A percentile compares a stretch with the other conserved stretches of the same genome.
Evolutionary conservation across 2,888 invertebrate genomes (phyloP).

Genomic region (Lasioglossum vierecki): DNA sequence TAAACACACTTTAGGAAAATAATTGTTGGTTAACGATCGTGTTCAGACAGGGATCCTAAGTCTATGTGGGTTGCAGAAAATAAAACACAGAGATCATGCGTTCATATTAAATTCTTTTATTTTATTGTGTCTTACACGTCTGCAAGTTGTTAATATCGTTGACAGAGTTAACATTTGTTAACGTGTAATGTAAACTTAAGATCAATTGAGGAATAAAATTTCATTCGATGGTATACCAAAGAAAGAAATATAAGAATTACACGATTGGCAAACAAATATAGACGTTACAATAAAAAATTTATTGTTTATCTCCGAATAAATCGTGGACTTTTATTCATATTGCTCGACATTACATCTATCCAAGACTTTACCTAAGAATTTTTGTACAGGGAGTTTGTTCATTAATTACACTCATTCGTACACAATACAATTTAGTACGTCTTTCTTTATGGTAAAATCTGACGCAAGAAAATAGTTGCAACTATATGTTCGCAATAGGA

Average conservation of each 20-base stretch:
- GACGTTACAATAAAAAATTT: slow-evolving; percentile 1
- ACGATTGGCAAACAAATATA: slow-evolving; percentile 42
- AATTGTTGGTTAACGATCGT: too few species aligned
- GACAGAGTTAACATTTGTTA: background rate
- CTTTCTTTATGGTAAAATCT: slow-evolving; percentile 29
- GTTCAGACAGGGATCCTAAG: too few species aligned
- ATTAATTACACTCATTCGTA: slow-evolving; percentile 40
- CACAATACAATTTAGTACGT: slow-evolving; percentile 43
- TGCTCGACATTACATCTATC: slow-evolving; percentile 51
- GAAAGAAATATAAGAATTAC: slow-evolving; percentile 77
- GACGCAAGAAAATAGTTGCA: slow-evolving; percentile 19
- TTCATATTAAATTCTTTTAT: background rate
- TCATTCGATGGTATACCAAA: slow-evolving; percentile 39
- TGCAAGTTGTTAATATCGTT: background rate
- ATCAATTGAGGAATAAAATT: slow-evolving; percentile 6
- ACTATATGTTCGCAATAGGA: background rate
- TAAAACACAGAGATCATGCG: too few species aligned
- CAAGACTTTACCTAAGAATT: slow-evolving; percentile 54
- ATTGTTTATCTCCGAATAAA: slow-evolving; percentile 63
- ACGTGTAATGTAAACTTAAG: background rate
- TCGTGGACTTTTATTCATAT: slow-evolving; percentile 63
- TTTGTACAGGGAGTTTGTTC: slow-evolving; percentile 60
- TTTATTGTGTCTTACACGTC: slow-evolving; percentile 1
- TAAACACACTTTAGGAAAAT: too few species aligned
- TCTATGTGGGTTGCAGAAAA: too few species aligned